Conservation (phyloP, 1,140 invertebrate genomes). For the Panulirus ornatus region DNA sequence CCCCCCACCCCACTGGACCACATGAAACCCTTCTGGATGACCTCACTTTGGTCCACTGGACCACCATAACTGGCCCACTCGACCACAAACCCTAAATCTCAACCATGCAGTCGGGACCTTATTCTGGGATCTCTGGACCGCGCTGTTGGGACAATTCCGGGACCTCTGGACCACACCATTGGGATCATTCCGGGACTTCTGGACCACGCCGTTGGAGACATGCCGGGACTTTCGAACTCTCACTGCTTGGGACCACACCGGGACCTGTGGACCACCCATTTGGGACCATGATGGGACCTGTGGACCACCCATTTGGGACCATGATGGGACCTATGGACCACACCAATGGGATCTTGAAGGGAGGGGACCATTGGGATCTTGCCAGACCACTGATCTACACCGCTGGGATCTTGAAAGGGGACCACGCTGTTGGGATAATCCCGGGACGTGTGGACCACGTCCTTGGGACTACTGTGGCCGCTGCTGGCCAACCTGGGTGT, state of each 20-base stretch:
- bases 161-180: background rate
- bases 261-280: background rate
- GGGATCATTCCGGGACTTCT: background rate
- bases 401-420: background rate
- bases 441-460: background rate
- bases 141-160: background rate
- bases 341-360: background rate
- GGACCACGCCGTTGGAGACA: background rate
- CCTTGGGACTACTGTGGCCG: too few relatives aligned
- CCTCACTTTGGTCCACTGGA: background rate
- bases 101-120: too few relatives aligned
- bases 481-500: too few relatives aligned
- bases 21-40: background rate
- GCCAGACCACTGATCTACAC: background rate
- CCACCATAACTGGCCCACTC: too few relatives aligned
- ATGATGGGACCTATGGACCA: background rate
- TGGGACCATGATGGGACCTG: background rate
- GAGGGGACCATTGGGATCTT: background rate
- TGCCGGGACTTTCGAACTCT: background rate
- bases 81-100: too few relatives aligned
- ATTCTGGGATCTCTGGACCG: too few relatives aligned
- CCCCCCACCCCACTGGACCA: too few relatives aligned
- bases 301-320: background rate
- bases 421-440: background rate
- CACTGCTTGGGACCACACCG: background rate